Evolutionary conservation across 2,113 vertebrate species (phyloP).

Genomic region (Xiphorhynchus elegans): DNA sequence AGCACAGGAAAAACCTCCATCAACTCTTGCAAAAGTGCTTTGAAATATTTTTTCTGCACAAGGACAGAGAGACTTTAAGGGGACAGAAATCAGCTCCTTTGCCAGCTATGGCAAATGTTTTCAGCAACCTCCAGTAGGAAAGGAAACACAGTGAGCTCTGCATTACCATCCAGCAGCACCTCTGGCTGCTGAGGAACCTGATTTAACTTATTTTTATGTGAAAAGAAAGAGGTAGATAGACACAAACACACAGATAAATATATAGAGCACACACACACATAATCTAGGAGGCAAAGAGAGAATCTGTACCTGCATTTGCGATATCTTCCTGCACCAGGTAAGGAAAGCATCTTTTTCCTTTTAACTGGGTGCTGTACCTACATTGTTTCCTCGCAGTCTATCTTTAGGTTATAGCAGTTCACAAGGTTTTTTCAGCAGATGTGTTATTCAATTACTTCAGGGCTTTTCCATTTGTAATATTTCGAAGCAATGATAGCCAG

Average conservation of each 20-base stretch:
- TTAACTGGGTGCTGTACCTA: not conserved
- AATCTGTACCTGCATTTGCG: not conserved
- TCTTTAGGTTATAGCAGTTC: slow-evolving; percentile 60
- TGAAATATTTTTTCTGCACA: not conserved
- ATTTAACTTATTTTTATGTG: not conserved
- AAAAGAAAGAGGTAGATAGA: not conserved
- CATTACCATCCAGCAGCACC: not conserved
- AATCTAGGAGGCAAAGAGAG: slow-evolving; percentile 1
- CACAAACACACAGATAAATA: not conserved
- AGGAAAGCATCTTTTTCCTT: slow-evolving; percentile 36
- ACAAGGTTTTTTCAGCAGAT: slow-evolving; percentile 66
- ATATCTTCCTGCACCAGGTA: slow-evolving; percentile 45
- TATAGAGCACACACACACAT: not conserved
- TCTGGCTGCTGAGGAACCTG: not conserved
- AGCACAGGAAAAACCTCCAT: not conserved
- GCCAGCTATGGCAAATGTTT: not conserved
- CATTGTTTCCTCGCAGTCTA: slow-evolving; percentile 55
- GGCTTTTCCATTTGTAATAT: slow-evolving; percentile 73
- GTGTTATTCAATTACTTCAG: slow-evolving; percentile 74
- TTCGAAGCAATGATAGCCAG: slow-evolving; percentile 66
- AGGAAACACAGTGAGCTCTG: not conserved
- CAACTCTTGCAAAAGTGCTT: not conserved
- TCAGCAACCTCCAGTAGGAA: not conserved
- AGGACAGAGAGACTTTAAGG: not conserved
- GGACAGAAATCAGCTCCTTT: not conserved